These are phyloP conservation scores for Zoanthus gigantus DNA, from an alignment of 92 coral and sea anemone genomes.

Conservation along the genomic window DNA sequence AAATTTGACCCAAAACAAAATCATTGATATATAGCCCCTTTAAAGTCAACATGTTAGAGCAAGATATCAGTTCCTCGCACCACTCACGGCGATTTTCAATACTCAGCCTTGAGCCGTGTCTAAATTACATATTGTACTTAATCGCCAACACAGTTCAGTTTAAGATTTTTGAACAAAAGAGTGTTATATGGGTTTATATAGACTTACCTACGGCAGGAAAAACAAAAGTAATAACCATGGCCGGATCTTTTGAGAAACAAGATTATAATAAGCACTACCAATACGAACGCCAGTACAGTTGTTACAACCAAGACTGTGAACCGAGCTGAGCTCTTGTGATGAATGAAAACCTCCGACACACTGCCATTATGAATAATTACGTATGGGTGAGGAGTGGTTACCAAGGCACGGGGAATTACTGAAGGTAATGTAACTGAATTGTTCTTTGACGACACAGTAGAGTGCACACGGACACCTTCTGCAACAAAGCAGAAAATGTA, in stretches of 20 bases:
- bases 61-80: too few species aligned
- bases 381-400: slow-evolving; percentile 20
- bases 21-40: too few species aligned
- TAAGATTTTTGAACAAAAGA: not conserved
- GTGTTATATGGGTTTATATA: not conserved
- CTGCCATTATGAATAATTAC: slow-evolving; percentile 24
- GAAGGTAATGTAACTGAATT: not conserved
- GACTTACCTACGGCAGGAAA: slow-evolving; percentile 70
- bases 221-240: slow-evolving; percentile 75
- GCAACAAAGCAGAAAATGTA: not conserved
- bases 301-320: slow-evolving; percentile 79
- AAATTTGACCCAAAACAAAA: too few species aligned
- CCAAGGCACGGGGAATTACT: slow-evolving; percentile 9
- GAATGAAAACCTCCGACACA: slow-evolving; percentile 42
- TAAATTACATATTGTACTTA: too few species aligned
- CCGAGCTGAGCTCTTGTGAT: slow-evolving; percentile 38
- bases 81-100: too few species aligned
- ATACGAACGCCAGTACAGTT: slow-evolving; percentile 75
- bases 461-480: slow-evolving; percentile 39
- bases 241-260: slow-evolving; percentile 81
- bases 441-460: slow-evolving; percentile 35
- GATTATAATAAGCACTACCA: slow-evolving; percentile 77
- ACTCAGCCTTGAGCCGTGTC: too few species aligned
- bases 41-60: too few species aligned
- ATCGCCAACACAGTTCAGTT: not conserved